Conservation (phyloP, 2,888 invertebrate genomes). For the Mythimna pallens region DNA sequence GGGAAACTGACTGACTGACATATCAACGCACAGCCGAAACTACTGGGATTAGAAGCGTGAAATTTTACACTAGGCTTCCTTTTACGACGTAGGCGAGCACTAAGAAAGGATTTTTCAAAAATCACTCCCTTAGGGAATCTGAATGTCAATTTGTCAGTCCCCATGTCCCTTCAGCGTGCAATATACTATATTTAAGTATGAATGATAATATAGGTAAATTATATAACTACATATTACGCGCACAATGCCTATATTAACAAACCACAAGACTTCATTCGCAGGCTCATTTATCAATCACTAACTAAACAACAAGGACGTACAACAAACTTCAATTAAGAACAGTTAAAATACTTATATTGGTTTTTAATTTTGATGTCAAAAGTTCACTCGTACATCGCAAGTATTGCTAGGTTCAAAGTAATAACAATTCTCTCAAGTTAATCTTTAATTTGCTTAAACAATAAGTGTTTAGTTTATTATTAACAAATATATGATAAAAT, state of each 20-base stretch:
- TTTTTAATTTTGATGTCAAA: not conserved
- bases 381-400: not conserved
- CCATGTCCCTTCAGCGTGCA: slow-evolving; percentile 20
- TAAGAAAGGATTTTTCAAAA: too few species aligned
- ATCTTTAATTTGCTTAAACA: slow-evolving; percentile 37
- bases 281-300: slow-evolving; percentile 41
- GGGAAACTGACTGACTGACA: too few species aligned
- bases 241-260: slow-evolving; percentile 25
- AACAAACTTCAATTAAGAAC: slow-evolving; percentile 4
- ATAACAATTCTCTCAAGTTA: slow-evolving; percentile 21
- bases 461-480: slow-evolving; percentile 43
- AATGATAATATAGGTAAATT: slow-evolving; percentile 15
- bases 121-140: too few species aligned
- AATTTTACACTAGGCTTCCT: too few species aligned
- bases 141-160: slow-evolving; percentile 23
- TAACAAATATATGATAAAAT: slow-evolving; percentile 48
- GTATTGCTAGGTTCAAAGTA: not conserved
- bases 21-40: too few species aligned
- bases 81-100: slow-evolving; percentile 22
- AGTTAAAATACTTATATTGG: not conserved
- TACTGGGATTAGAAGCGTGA: too few species aligned
- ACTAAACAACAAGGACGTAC: slow-evolving; percentile 25
- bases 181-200: slow-evolving; percentile 6
- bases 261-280: slow-evolving; percentile 21
- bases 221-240: slow-evolving; percentile 2